Conservation (phyloP, 2,113 vertebrate species). For the Phylloscopus whistleri region DNA sequence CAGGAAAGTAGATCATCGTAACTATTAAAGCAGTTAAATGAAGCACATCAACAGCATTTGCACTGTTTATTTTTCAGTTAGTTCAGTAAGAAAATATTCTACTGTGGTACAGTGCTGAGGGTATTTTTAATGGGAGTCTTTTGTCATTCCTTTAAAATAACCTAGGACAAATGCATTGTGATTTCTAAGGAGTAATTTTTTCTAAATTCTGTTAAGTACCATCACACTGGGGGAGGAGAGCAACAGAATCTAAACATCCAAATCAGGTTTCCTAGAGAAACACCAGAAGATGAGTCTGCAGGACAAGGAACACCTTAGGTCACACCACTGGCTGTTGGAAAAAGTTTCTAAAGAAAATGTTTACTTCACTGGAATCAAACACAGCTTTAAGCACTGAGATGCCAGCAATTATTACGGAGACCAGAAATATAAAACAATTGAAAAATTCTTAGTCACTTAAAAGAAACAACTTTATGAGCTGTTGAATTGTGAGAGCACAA, state of each 20-base stretch:
- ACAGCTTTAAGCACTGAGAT: background rate
- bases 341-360: background rate
- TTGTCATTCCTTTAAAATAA: background rate
- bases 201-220: background rate
- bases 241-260: background rate
- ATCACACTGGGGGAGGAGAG: fast-evolving
- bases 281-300: background rate
- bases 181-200: background rate
- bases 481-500: background rate
- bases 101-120: background rate
- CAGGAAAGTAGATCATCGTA: background rate
- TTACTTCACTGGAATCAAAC: background rate
- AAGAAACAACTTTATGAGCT: background rate
- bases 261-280: background rate
- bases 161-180: background rate
- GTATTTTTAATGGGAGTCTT: background rate
- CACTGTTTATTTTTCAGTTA: background rate
- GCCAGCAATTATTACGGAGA: background rate
- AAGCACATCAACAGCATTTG: background rate
- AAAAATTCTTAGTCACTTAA: background rate
- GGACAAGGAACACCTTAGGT: background rate
- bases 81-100: background rate
- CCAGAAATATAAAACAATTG: background rate
- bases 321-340: background rate
- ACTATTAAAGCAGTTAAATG: background rate